A percentile compares a stretch with the other conserved stretches of the same genome.
These are phyloP conservation scores for Zhengitettix transpicula DNA, from an alignment of 2,888 invertebrate genomes.

Conservation along the genomic window DNA sequence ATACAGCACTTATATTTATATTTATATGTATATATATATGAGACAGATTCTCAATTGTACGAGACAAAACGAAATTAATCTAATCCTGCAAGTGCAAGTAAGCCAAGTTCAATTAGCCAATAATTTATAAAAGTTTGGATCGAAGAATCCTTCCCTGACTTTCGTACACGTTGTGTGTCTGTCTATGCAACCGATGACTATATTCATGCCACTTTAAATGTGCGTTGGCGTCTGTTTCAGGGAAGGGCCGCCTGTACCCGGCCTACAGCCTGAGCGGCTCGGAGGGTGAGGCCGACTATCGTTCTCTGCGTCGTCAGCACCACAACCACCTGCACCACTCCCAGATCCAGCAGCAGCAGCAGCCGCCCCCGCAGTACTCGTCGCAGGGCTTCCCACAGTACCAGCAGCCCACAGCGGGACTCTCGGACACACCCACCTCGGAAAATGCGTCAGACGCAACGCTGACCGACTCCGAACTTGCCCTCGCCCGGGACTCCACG, in stretches of 20 bases:
- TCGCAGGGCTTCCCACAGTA: conserved; percentile 16
- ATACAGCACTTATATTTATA: too few species aligned
- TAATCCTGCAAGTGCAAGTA: too few species aligned
- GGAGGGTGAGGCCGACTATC: conserved; percentile 43
- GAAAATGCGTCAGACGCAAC: conserved; percentile 77
- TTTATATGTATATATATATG: too few species aligned
- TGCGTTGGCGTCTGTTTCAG: conserved; percentile 22
- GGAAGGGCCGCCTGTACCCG: conserved; percentile 69
- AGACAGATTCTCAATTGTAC: too few species aligned
- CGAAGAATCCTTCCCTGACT: too few species aligned
- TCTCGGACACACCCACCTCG: conserved; percentile 65
- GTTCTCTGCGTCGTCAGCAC: conserved; percentile 23
- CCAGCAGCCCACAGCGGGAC: conserved; percentile 33
- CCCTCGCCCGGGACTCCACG: conserved; percentile 63
- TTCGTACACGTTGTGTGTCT: too few species aligned
- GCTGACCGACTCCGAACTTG: conserved; percentile 67
- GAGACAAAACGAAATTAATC: too few species aligned
- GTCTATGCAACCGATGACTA: too few species aligned
- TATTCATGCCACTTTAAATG: too few species aligned
- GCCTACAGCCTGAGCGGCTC: conserved; percentile 61
- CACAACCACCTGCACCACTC: conserved; percentile 38
- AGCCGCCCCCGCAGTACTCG: conserved; percentile 37
- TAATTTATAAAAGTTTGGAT: too few species aligned
- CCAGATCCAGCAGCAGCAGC: conserved; percentile 29
- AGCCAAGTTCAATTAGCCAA: too few species aligned